Conservation (phyloP, 2,113 vertebrate genomes). For the Glareola pratincola region DNA sequence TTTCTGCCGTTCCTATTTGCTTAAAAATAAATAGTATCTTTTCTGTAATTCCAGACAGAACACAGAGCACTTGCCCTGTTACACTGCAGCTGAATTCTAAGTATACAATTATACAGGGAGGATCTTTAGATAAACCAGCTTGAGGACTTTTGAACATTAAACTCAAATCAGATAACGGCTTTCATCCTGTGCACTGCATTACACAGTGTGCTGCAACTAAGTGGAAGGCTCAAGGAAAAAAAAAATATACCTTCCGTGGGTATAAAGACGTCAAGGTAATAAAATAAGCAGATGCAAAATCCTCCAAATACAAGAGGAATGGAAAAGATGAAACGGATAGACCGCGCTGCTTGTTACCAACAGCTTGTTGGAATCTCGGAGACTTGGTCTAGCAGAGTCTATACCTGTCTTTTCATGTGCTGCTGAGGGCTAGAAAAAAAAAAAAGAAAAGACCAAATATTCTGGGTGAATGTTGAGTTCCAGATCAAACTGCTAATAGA, state of each 20-base stretch:
- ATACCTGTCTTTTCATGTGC: neutral
- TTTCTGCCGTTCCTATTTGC: constrained; percentile 19
- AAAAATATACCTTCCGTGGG: constrained; percentile 3
- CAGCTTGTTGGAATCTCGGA: neutral
- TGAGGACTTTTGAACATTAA: constrained; percentile 74
- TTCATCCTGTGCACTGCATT: constrained; percentile 67
- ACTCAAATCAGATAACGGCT: constrained; percentile 73
- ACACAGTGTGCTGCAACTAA: constrained; percentile 54
- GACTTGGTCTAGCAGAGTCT: neutral
- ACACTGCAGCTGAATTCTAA: constrained; percentile 71
- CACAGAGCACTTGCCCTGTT: constrained; percentile 46
- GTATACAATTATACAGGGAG: constrained; percentile 71
- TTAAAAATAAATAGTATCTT: constrained; percentile 72
- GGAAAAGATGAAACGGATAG: constrained; percentile 56
- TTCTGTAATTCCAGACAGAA: constrained; percentile 68
- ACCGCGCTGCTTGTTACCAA: neutral
- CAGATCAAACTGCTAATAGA: constrained; percentile 63
- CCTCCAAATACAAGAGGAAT: constrained; percentile 35
- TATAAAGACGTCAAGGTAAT: constrained; percentile 65
- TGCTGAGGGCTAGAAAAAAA: neutral
- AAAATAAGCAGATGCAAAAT: constrained; percentile 54
- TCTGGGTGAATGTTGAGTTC: constrained; percentile 12
- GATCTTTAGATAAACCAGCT: constrained; percentile 74
- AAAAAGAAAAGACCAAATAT: neutral
- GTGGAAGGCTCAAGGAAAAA: constrained; percentile 64